Conservation (phyloP, 2,797 vertebrate genomes). For the Lepidocolaptes lacrymiger region DNA sequence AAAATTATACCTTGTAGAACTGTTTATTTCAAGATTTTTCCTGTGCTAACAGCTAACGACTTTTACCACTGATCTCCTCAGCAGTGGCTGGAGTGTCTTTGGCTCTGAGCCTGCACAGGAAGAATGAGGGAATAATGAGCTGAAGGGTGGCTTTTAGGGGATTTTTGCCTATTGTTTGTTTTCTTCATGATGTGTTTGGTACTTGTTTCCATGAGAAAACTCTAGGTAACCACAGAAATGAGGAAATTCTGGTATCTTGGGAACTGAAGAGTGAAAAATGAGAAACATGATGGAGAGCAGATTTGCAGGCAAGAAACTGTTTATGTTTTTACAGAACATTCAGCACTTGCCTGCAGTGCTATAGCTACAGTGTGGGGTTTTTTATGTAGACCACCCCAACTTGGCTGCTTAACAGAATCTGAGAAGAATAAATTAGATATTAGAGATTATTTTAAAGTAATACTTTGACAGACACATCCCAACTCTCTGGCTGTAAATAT, state of each 20-base stretch:
- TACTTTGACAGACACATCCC: not conserved
- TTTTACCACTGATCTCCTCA: not conserved
- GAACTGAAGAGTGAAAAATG: conserved; percentile 13
- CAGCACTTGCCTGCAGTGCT: conserved; percentile 26
- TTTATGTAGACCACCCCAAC: not conserved
- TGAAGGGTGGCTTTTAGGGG: not conserved
- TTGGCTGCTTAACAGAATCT: not conserved
- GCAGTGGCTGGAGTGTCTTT: not conserved
- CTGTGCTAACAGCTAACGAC: not conserved
- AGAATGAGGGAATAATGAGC: conserved; percentile 34
- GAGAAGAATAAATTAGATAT: not conserved
- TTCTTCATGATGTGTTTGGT: not conserved
- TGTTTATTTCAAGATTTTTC: not conserved
- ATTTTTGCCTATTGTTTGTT: conserved; percentile 39
- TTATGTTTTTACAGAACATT: conserved; percentile 35
- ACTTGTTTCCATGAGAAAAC: conserved; percentile 19
- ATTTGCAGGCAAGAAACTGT: conserved; percentile 11
- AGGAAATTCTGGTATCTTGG: conserved; percentile 18
- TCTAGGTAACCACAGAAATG: conserved; percentile 14
- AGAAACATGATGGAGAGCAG: conserved; percentile 3
- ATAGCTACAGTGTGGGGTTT: not conserved
- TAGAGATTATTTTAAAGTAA: not conserved
- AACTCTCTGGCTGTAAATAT: not conserved
- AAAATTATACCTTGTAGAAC: not conserved
- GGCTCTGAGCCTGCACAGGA: conserved; percentile 33